Evolutionary conservation across 1,140 invertebrate species (phyloP).

Genomic region (Amyelois transitella): DNA sequence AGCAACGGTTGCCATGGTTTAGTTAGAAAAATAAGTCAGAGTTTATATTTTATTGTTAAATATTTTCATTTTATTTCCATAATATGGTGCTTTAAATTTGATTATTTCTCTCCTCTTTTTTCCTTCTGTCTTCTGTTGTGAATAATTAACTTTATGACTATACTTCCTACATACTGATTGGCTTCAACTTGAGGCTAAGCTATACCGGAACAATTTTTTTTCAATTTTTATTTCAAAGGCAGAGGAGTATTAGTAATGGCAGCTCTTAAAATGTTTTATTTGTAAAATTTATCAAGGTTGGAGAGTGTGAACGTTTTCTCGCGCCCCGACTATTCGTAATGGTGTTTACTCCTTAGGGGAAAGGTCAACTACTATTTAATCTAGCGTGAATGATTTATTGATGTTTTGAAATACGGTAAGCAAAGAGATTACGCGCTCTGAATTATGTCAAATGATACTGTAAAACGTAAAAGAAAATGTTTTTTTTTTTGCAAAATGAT

Average conservation of each 20-base stretch:
- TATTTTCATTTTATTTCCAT: no score
- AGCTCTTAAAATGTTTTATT: conserved; percentile 6
- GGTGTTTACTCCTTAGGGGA: conserved; percentile 54
- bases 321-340: conserved; percentile 47
- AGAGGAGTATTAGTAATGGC: background rate
- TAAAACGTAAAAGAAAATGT: background rate
- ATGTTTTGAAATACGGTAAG: conserved; percentile 51
- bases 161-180: no score
- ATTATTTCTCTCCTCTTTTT: no score
- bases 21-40: no score
- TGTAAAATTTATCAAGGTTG: conserved; percentile 14
- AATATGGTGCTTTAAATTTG: no score
- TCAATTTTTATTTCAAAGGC: background rate
- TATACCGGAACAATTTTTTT: no score
- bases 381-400: conserved; percentile 68
- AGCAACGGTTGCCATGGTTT: no score
- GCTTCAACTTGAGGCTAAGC: no score
- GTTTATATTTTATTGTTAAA: no score
- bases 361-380: conserved; percentile 70
- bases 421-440: conserved; percentile 14
- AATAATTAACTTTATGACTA: no score
- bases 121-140: no score
- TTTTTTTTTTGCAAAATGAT: no score
- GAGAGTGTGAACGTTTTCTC: conserved; percentile 46
- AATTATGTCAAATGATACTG: conserved; percentile 6